These are phyloP conservation scores for Blastomussa wellsi DNA, from an alignment of 92 coral and sea anemone species.

Conservation along the genomic window DNA sequence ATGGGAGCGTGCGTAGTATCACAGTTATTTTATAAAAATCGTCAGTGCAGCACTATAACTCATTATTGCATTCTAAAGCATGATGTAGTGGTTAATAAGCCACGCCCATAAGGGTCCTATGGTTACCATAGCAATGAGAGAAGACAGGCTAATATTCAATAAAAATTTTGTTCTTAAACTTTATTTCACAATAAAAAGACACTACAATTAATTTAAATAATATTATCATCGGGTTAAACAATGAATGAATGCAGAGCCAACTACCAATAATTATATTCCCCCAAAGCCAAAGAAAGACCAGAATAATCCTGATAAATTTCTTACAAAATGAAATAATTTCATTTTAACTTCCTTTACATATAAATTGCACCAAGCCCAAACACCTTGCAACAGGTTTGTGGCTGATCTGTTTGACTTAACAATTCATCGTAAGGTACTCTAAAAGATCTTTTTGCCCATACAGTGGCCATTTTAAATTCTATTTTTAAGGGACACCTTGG, in stretches of 20 bases:
- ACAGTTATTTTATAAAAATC: too few relatives aligned
- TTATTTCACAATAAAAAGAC: slow-evolving; percentile 33
- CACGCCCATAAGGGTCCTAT: too few relatives aligned
- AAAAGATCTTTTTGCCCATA: too few relatives aligned
- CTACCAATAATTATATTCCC: not conserved
- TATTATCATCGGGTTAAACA: not conserved
- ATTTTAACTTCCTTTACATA: not conserved
- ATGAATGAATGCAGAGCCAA: slow-evolving; percentile 27
- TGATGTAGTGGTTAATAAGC: too few relatives aligned
- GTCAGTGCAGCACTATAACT: too few relatives aligned
- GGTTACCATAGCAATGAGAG: too few relatives aligned
- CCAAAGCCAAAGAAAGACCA: not conserved
- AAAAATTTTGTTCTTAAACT: not conserved
- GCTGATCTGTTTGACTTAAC: not conserved
- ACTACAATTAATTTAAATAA: slow-evolving; percentile 7
- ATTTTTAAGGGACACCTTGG: too few relatives aligned
- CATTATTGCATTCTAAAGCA: too few relatives aligned
- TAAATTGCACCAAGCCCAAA: not conserved
- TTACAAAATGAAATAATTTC: not conserved
- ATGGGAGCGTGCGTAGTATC: too few relatives aligned
- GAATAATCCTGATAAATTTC: not conserved
- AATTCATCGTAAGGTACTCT: not conserved
- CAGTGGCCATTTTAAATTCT: too few relatives aligned
- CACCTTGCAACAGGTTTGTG: not conserved
- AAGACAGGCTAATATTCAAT: not conserved